A percentile compares a stretch with the other conserved stretches of the same genome.
These are phyloP conservation scores for Paragorgia papillata DNA, from an alignment of 92 coral and sea anemone species.

Conservation along the genomic window DNA sequence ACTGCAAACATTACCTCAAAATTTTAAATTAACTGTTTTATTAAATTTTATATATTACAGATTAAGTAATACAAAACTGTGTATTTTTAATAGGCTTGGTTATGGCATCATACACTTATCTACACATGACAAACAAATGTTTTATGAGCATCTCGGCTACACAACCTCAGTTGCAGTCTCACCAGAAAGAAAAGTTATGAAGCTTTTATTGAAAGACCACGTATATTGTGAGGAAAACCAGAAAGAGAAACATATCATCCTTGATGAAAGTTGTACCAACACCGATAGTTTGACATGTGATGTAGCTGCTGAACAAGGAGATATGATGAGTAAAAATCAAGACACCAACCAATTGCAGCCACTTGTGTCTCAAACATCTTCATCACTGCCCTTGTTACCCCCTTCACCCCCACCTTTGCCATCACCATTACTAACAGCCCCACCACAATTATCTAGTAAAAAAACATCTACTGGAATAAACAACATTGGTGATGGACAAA, in stretches of 20 bases:
- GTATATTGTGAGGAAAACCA: conserved; percentile 56
- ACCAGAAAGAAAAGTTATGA: conserved; percentile 67
- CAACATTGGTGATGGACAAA: conserved; percentile 73
- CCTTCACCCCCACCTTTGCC: conserved; percentile 64
- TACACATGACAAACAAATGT: conserved; percentile 78
- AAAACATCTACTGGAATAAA: conserved; percentile 5
- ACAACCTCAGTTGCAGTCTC: conserved; percentile 70
- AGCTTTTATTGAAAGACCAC: conserved; percentile 66
- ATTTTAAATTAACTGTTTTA: too few species aligned
- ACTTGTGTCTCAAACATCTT: neutral
- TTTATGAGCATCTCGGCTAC: conserved; percentile 91
- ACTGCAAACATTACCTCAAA: too few species aligned
- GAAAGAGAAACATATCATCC: too few species aligned
- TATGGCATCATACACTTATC: conserved; percentile 64
- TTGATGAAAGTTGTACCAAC: too few species aligned
- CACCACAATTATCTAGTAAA: conserved; percentile 17
- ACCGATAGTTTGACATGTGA: neutral
- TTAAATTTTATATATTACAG: neutral
- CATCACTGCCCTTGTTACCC: conserved; percentile 39
- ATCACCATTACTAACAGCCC: conserved; percentile 58
- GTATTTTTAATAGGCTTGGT: conserved; percentile 59
- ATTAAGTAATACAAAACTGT: too few species aligned
- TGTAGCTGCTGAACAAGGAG: neutral
- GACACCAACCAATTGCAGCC: neutral
- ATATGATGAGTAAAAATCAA: neutral